phyloP scores from a whole-genome alignment of 2,113 vertebrate genomes.

The Okapia johnstoni region DNA sequence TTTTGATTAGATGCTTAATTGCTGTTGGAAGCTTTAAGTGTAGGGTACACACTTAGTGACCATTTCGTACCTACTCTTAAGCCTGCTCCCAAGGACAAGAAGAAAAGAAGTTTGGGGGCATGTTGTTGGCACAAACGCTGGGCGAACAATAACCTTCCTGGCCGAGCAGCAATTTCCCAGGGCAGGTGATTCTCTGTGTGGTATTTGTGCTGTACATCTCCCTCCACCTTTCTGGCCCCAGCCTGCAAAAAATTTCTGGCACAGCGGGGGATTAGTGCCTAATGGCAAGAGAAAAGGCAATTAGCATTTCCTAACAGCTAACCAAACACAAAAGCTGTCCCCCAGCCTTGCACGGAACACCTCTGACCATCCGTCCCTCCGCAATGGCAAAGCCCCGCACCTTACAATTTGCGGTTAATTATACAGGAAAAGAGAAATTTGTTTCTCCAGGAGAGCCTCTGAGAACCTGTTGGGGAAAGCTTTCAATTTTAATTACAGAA shows the following conservation, averaged over 20 bases:
- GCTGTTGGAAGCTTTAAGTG: not conserved
- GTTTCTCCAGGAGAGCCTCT: constrained; percentile 38
- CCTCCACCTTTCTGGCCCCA: constrained; percentile 37
- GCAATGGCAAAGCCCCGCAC: not conserved
- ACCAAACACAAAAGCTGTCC: constrained; percentile 54
- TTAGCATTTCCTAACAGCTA: constrained; percentile 64
- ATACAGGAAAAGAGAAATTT: constrained; percentile 17
- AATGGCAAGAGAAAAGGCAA: constrained; percentile 58
- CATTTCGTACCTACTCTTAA: not conserved
- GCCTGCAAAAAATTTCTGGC: constrained; percentile 6
- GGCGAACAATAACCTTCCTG: not conserved
- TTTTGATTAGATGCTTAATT: constrained; percentile 49
- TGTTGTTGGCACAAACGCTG: not conserved
- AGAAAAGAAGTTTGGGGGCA: not conserved
- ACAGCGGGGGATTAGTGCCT: constrained; percentile 7
- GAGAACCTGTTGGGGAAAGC: constrained; percentile 56
- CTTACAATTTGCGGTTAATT: constrained; percentile 64
- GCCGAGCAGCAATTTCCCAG: not conserved
- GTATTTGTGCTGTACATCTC: not conserved
- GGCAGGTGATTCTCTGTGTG: not conserved
- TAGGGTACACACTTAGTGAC: not conserved
- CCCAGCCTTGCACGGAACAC: not conserved
- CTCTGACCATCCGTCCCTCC: not conserved
- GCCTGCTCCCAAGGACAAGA: not conserved
- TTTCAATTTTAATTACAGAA: constrained; percentile 63